Evolutionary conservation across 2,797 vertebrate genomes (phyloP).

Genomic region (Gambusia yucatana): DNA sequence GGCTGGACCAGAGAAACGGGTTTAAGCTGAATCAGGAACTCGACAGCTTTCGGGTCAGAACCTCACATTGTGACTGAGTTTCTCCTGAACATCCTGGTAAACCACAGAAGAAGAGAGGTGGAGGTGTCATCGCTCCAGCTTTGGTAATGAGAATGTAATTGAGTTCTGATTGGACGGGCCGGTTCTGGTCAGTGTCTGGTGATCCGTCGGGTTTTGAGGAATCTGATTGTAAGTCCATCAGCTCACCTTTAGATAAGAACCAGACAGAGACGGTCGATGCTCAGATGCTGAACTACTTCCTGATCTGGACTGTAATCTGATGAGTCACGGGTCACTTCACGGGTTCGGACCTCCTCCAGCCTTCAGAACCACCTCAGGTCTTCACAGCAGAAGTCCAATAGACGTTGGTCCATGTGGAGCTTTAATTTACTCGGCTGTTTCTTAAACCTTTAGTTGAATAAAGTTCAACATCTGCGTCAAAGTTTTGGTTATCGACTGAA

Average conservation of each 20-base stretch:
- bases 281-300: not conserved
- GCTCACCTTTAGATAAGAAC: constrained; percentile 28
- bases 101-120: not conserved
- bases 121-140: constrained; percentile 8
- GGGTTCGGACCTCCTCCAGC: not conserved
- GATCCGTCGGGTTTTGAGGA: constrained; percentile 11
- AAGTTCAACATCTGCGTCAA: too few relatives aligned
- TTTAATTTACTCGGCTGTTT: too few relatives aligned
- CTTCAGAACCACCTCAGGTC: not conserved
- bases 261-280: constrained; percentile 14
- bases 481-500: too few relatives aligned
- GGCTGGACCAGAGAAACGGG: not conserved
- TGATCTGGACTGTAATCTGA: not conserved
- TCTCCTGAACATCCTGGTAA: not conserved
- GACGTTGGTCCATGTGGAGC: not conserved
- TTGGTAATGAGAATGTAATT: constrained; percentile 27
- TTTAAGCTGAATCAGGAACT: constrained; percentile 5
- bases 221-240: constrained; percentile 28
- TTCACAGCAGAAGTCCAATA: not conserved
- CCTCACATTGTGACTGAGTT: not conserved
- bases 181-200: constrained; percentile 51
- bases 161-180: constrained; percentile 33
- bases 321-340: not conserved
- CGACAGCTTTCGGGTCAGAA: too few relatives aligned
- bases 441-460: too few relatives aligned